Evolutionary conservation across 2,113 vertebrate genomes (phyloP).

Genomic region (Antennarius striatus): DNA sequence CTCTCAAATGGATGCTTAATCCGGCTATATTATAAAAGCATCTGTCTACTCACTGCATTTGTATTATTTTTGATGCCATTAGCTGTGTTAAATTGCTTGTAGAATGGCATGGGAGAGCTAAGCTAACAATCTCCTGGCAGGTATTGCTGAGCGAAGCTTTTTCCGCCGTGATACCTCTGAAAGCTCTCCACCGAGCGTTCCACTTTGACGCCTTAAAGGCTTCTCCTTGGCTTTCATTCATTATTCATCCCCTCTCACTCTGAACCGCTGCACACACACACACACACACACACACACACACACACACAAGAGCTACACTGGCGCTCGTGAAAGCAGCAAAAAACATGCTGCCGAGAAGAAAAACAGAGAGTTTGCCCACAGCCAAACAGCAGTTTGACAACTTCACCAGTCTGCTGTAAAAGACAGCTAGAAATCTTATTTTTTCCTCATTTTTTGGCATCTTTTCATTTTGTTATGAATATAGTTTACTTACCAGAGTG

Average conservation of each 20-base stretch:
- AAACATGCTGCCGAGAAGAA: constrained; percentile 41
- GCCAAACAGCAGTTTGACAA: constrained; percentile 56
- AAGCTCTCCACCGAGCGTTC: constrained; percentile 66
- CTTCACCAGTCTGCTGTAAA: constrained; percentile 53
- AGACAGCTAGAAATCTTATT: constrained; percentile 40
- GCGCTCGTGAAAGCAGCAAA: constrained; percentile 50
- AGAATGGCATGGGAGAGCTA: constrained; percentile 40
- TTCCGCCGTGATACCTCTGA: constrained; percentile 51
- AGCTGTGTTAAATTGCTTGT: constrained; percentile 59
- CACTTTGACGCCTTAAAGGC: constrained; percentile 70
- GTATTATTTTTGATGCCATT: constrained; percentile 63
- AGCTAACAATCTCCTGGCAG: constrained; percentile 57
- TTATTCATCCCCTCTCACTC: constrained; percentile 71
- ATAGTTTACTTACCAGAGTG: background rate
- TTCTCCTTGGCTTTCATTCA: constrained; percentile 69
- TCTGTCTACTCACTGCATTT: constrained; percentile 30
- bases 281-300: constrained; percentile 1
- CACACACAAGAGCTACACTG: constrained; percentile 8
- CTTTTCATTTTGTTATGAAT: constrained; percentile 3
- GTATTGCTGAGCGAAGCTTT: constrained; percentile 68
- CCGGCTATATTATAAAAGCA: constrained; percentile 56
- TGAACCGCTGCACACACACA: constrained; percentile 41
- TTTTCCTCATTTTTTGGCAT: constrained; percentile 9
- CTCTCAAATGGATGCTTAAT: constrained; percentile 61
- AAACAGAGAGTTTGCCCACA: constrained; percentile 33